These are phyloP conservation scores for Podilymbus podiceps DNA, from an alignment of 2,113 vertebrate genomes.

Conservation along the genomic window DNA sequence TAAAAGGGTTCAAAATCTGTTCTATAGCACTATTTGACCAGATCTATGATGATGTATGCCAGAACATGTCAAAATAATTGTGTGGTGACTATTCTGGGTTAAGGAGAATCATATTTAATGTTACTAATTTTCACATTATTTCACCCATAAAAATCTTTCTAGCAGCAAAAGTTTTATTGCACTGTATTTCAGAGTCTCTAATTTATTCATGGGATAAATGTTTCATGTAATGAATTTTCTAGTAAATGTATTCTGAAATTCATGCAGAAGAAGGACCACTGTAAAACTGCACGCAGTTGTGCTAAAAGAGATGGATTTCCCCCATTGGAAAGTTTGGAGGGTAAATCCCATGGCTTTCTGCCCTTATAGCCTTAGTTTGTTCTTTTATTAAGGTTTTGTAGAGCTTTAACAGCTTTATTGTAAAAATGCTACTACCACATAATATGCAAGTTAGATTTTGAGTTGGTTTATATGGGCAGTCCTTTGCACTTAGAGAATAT, in stretches of 20 bases:
- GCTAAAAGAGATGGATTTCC: constrained; percentile 55
- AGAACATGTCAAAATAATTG: constrained; percentile 78
- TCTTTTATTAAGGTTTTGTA: constrained; percentile 28
- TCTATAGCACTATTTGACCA: constrained; percentile 62
- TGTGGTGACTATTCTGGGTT: constrained; percentile 73
- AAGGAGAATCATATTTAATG: constrained; percentile 79
- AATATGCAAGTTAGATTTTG: not conserved
- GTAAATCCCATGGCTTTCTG: constrained; percentile 44
- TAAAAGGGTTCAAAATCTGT: constrained; percentile 56
- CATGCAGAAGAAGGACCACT: constrained; percentile 63
- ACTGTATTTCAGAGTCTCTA: constrained; percentile 75
- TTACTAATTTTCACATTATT: constrained; percentile 82
- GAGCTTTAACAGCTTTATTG: not conserved
- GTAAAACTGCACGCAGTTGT: constrained; percentile 66
- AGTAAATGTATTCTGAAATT: constrained; percentile 79
- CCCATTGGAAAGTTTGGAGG: constrained; percentile 44
- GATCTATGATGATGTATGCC: constrained; percentile 70
- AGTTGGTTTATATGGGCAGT: not conserved
- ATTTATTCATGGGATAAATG: constrained; percentile 84
- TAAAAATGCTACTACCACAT: not conserved
- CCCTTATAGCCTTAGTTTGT: constrained; percentile 31
- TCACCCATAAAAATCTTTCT: constrained; percentile 80
- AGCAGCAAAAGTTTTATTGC: constrained; percentile 80
- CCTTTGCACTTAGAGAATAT: not conserved
- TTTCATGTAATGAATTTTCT: constrained; percentile 83